Percentiles rank a stretch among this genome's conserved stretches.
These are phyloP conservation scores for Aphrophora alni DNA, from an alignment of 2,888 invertebrate species.

Conservation along the genomic window DNA sequence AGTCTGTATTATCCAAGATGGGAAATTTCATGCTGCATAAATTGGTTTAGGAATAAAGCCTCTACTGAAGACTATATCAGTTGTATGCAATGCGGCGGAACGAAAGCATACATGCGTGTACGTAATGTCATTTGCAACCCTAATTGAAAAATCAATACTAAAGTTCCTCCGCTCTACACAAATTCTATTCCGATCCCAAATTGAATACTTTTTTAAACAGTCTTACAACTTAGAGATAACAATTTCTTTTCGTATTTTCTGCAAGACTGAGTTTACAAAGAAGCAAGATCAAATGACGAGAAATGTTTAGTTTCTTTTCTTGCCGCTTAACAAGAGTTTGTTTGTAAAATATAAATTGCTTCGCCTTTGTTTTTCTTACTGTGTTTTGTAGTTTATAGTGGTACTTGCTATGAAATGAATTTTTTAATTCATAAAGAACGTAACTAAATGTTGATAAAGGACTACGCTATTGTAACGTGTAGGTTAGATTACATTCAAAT, in stretches of 20 bases:
- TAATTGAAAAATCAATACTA: not conserved
- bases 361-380: too few species aligned
- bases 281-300: not conserved
- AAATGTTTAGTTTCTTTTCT: not conserved
- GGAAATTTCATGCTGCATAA: not conserved
- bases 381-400: too few species aligned
- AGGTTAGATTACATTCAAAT: too few species aligned
- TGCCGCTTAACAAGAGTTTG: not conserved
- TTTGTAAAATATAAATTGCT: not conserved
- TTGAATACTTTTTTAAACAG: not conserved
- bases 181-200: not conserved
- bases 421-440: too few species aligned
- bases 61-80: not conserved
- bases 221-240: constrained; percentile 5
- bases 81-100: not conserved
- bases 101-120: not conserved
- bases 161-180: not conserved
- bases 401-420: too few species aligned
- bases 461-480: too few species aligned
- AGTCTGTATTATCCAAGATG: not conserved
- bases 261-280: not conserved
- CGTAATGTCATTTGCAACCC: not conserved
- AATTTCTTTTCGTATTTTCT: constrained; percentile 4
- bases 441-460: too few species aligned
- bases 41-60: not conserved